Base-by-base conservation (phyloP, 2,888 invertebrate genomes). In the Odontomyia ornata region DNA sequence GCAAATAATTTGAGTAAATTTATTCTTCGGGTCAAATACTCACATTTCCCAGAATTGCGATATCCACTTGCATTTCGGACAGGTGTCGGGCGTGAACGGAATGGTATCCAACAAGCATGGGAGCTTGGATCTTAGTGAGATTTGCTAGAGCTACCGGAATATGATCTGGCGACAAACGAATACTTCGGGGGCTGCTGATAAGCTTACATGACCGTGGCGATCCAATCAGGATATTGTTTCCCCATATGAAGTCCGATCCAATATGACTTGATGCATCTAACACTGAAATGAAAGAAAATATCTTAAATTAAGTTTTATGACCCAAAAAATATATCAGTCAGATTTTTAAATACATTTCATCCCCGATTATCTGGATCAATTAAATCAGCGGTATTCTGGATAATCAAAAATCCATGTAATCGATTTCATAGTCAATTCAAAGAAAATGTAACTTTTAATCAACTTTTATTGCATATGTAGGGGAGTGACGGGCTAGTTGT, bases 221-320 rank as follows among this genome's bases (percentile, higher is more conserved):
- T 13, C 79, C 79, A 28, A 72, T 76, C 13, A 76, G 28, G 18
- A 79, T 77, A 23, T 79, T 79, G 46, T 79, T 79, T n/a, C 79
- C 79, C 79, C 79, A 79, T n/a, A 79, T 71, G 46, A 79, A 79
- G 52, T 79, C 77, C 18, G 60, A 15, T 56, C 77, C 77, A 15
- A 79, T 28, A 65, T 77, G 73, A 73, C 77, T 77, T 21, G 79
- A 79, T 18, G 79, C 77, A 46, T 79, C 79, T 23, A 79, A 57
- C 36, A 77, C 79, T 79, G 43, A 9, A 75, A 73, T n/a, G 21
- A 64, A 36, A 9, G 9, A 36, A 9, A n/a, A 76, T n/a, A n/a
- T n/a, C n/a, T n/a, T n/a, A n/a, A n/a, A n/a, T n/a, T n/a, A n/a
- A n/a, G n/a, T n/a, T n/a, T n/a, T n/a, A n/a, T n/a, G n/a, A n/a